Evolutionary conservation across 2,797 vertebrate genomes (phyloP), one percentile per base, ranked within the genome.

Genomic region (Threskiornis aethiopicus): DNA sequence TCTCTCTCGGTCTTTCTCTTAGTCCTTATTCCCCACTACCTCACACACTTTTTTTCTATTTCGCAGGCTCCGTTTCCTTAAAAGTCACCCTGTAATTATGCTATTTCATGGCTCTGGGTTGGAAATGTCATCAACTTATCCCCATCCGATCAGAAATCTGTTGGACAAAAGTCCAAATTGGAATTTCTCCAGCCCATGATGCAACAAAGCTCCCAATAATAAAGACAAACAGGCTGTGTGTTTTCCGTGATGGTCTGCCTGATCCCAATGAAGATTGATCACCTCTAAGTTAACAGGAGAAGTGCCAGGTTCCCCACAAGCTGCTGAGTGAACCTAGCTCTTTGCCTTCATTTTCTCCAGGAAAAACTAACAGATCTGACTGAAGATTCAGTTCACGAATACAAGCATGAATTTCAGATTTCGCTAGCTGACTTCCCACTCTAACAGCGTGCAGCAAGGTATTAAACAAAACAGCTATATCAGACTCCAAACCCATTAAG

Each of bases 181-280:
- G 93, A 96, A 96, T 97, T 96, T 92, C 81, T 98, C 95, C 97
- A 98, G 96, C 95, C 93, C 93, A 75, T 87, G 97, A 98, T 69
- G 95, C 97, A 97, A 97, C 96, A 96, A 97, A 98, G 96, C 93
- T 90, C 93, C 96, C 92, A 94, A 82, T 97, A 98, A 98, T 97
- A 97, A 98, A 98, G 98, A 98, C 97, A 98, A 98, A 98, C 96
- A 97, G 93, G 96, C 97, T 84, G 91, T 95, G 94, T 86, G 89
- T 94, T 97, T 98, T 97, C 96, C 49, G 91, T 96, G 97, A 98
- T 94, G 97, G 95, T 96, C 93, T 97, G 97, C 89, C 96, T 98
- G 89, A 91, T 94, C 95, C 82, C 94, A 95, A 97, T 85, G 97
- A 98, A 98, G 97, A 98, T 84, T 95, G 98, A 98, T 98, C 93